Percentiles rank a stretch among this genome's conserved stretches.
These are phyloP conservation scores for Hirundo rustica DNA, from an alignment of 2,797 vertebrate species.

Conservation along the genomic window DNA sequence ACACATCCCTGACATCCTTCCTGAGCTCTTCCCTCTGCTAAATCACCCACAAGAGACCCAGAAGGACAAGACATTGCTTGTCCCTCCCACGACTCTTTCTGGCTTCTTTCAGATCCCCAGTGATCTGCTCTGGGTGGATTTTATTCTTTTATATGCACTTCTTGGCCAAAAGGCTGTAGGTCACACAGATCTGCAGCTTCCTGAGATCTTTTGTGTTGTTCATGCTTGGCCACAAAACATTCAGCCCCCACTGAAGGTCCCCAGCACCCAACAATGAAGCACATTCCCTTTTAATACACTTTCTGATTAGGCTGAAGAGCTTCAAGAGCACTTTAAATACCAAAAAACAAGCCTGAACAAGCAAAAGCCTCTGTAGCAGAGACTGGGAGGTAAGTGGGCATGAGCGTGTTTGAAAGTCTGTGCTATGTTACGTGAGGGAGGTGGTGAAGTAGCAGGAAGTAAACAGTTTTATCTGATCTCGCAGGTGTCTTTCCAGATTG, in stretches of 20 bases:
- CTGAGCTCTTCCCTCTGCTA: background rate
- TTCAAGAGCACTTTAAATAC: background rate
- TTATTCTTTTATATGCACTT: background rate
- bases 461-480: conserved; percentile 28
- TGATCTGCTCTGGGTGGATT: background rate
- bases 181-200: background rate
- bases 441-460: conserved; percentile 34
- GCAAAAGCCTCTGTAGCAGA: background rate
- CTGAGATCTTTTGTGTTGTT: background rate
- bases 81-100: background rate
- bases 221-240: background rate
- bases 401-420: background rate
- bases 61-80: background rate
- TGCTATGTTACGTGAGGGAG: conserved; percentile 4
- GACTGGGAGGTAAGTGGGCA: background rate
- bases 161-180: background rate
- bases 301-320: background rate
- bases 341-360: background rate
- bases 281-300: background rate
- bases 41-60: background rate
- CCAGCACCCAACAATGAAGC: background rate
- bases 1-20: background rate
- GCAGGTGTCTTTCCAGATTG: conserved; percentile 10
- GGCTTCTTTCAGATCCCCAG: background rate
- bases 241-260: background rate